Conservation (phyloP, 2,797 vertebrate species). For the Tapirus indicus region DNA sequence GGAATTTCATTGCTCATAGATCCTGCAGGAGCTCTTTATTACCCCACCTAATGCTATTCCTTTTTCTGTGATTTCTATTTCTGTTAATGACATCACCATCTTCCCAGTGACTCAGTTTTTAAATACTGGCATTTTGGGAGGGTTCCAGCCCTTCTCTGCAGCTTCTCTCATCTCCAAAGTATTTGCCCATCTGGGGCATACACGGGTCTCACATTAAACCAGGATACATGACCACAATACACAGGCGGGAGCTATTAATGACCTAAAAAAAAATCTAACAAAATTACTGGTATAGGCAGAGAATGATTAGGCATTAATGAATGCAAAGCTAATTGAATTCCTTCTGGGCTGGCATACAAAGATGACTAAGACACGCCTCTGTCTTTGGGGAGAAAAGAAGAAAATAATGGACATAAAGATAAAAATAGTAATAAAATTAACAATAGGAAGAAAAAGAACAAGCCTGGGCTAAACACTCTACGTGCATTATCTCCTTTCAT, state of each 20-base stretch:
- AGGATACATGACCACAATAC: background rate
- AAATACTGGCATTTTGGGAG: background rate
- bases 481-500: background rate
- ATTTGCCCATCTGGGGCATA: background rate
- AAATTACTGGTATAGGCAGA: background rate
- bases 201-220: background rate
- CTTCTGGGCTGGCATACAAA: background rate
- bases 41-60: background rate
- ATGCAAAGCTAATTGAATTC: background rate
- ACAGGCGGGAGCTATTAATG: background rate
- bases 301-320: background rate
- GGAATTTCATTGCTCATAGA: background rate
- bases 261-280: background rate
- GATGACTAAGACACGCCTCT: background rate
- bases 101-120: background rate
- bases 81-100: background rate
- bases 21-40: rapidly evolving
- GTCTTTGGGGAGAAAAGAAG: background rate
- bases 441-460: background rate
- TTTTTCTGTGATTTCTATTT: background rate
- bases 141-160: background rate
- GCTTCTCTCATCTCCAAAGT: background rate
- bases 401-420: background rate
- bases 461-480: background rate
- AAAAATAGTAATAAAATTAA: background rate